These are phyloP conservation scores for Lontra canadensis DNA, from an alignment of 2,113 vertebrate species.

Conservation along the genomic window DNA sequence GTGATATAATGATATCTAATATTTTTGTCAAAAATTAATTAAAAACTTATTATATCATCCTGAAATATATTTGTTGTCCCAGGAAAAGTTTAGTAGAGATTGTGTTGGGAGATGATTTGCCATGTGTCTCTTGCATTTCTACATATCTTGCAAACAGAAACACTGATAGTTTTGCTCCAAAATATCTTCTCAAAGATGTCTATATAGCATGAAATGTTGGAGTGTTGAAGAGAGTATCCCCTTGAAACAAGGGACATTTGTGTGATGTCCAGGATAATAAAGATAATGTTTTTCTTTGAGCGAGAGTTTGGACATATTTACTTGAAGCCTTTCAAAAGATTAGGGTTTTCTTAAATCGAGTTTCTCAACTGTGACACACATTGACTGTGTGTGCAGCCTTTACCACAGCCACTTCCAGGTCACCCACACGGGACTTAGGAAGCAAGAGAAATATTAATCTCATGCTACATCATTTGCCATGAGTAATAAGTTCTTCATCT, in stretches of 20 bases:
- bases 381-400: neutral
- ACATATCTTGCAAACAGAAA: neutral
- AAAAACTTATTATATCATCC: neutral
- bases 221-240: neutral
- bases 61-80: neutral
- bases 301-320: neutral
- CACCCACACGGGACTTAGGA: neutral
- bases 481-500: neutral
- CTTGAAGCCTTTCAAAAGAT: neutral
- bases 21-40: neutral
- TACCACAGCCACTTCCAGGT: neutral
- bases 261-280: neutral
- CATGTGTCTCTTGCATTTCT: neutral
- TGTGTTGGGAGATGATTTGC: neutral
- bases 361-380: neutral
- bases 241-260: neutral
- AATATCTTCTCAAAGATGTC: neutral
- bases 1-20: neutral
- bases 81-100: neutral
- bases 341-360: neutral
- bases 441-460: neutral
- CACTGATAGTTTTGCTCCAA: neutral
- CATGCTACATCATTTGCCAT: neutral
- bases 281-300: neutral
- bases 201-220: neutral